Evolutionary conservation across 2,888 invertebrate species (phyloP), one percentile per base, ranked within the genome.

Genomic region (Caenorhabditis zanzibari): DNA sequence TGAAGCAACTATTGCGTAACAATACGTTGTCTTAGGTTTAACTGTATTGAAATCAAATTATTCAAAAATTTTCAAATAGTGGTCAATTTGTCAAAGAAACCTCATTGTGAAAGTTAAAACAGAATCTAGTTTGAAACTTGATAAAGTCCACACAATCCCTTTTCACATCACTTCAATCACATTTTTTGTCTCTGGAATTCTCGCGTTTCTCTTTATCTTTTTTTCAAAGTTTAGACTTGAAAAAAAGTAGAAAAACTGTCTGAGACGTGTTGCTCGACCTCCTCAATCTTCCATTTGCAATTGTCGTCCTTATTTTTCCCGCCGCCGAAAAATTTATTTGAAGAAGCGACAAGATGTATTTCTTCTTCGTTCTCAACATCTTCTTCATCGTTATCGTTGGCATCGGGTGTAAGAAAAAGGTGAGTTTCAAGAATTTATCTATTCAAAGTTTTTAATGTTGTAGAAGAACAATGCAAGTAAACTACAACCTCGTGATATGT

Each of bases 401-500:
- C 38, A 38, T 61, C 12, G 61, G 61, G 24, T 61, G 61, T 12
- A 61, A 61, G 41, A 61, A 61, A 16, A 35, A 61, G 10, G 61
- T 61, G 12, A 41, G 24, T 41, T 41, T 14, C 19, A 1, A 4
- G 7, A n/a, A 26, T 24, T n/a, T 2, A 14, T 6, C 14, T 28
- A 41, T 54, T 19, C 4, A 26, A 54, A 54, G 10, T 0, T 3
- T 0, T 14, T 10, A 4, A 2, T 12, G 26, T 24, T 9, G 10
- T 9, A 61, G 41, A 26, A 61, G 38, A 61, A 61, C 24, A 61
- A 61, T 41, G 61, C 41, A 22, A 38, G 38, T 19, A 41, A 61
- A 61, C 38, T 59, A 19, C 38, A 61, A 26, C 41, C 41, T 22
- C 41, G 61, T 61, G 61, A 61, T 22, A 61, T 59, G 59, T 59